Evolutionary conservation across 2,888 invertebrate species (phyloP).

Genomic region (Leucania comma): DNA sequence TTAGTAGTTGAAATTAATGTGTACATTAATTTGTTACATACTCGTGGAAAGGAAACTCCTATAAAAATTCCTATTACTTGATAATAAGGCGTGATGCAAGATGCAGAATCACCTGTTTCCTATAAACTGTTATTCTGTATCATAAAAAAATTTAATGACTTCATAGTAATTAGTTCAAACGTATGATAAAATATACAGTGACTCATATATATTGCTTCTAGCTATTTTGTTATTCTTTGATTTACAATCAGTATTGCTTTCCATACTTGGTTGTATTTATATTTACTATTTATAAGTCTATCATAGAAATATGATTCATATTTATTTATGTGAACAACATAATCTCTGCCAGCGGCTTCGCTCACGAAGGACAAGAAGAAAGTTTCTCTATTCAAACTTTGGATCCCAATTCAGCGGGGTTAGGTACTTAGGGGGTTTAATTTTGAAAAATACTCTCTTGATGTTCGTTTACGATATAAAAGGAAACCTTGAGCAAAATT

Average conservation of each 20-base stretch:
- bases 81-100: constrained; percentile 32
- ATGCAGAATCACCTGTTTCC: constrained; percentile 29
- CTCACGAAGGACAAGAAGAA: too few species aligned
- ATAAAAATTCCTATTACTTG: constrained; percentile 19
- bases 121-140: constrained; percentile 17
- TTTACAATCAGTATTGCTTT: constrained; percentile 38
- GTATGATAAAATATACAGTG: constrained; percentile 54
- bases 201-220: constrained; percentile 43
- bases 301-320: not conserved
- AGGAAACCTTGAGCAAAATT: too few species aligned
- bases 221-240: constrained; percentile 24
- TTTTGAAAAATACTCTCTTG: too few species aligned
- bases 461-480: too few species aligned
- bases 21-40: not conserved
- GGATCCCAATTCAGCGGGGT: too few species aligned
- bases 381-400: too few species aligned
- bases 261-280: constrained; percentile 9
- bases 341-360: not conserved
- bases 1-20: not conserved
- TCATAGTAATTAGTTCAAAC: constrained; percentile 35
- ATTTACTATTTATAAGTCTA: not conserved
- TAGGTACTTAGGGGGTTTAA: too few species aligned
- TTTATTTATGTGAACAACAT: constrained; percentile 11
- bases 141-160: constrained; percentile 41
- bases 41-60: constrained; percentile 8